phyloP scores from a whole-genome alignment of 2,113 vertebrate species.

The Bucco capensis region DNA sequence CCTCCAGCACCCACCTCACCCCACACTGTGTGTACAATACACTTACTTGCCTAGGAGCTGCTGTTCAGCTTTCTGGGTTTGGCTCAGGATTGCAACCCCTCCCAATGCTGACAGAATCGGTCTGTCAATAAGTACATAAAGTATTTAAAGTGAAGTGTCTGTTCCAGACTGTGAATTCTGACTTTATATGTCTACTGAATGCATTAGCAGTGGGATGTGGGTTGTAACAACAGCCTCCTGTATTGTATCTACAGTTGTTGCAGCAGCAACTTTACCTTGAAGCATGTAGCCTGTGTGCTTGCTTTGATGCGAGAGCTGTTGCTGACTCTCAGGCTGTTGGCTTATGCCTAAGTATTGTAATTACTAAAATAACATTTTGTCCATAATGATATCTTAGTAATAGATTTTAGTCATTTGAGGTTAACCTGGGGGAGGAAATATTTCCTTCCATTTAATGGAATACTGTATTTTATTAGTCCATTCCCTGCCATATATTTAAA shows the following conservation, averaged over 20 bases:
- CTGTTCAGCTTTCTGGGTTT: not conserved
- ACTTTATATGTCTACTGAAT: not conserved
- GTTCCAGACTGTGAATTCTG: not conserved
- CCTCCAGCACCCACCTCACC: not conserved
- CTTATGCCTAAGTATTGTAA: not conserved
- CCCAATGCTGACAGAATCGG: not conserved
- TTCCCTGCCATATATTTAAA: constrained; percentile 41
- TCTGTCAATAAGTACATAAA: not conserved
- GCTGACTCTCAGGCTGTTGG: not conserved
- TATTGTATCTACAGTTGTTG: not conserved
- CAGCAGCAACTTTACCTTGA: not conserved
- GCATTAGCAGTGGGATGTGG: not conserved
- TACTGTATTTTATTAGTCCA: constrained; percentile 44
- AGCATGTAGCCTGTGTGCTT: not conserved
- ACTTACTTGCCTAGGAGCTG: not conserved
- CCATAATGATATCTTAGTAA: constrained; percentile 15
- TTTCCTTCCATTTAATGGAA: constrained; percentile 40
- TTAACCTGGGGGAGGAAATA: constrained; percentile 48
- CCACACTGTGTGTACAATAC: not conserved
- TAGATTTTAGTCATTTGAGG: constrained; percentile 43
- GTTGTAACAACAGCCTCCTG: not conserved
- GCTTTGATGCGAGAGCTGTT: not conserved
- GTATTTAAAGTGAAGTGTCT: not conserved
- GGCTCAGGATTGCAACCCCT: not conserved
- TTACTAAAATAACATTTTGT: constrained; percentile 18